Evolutionary conservation across 2,113 vertebrate genomes (phyloP), one percentile per base, ranked within the genome.

Genomic region (Xenotilapia caudafasciata): DNA sequence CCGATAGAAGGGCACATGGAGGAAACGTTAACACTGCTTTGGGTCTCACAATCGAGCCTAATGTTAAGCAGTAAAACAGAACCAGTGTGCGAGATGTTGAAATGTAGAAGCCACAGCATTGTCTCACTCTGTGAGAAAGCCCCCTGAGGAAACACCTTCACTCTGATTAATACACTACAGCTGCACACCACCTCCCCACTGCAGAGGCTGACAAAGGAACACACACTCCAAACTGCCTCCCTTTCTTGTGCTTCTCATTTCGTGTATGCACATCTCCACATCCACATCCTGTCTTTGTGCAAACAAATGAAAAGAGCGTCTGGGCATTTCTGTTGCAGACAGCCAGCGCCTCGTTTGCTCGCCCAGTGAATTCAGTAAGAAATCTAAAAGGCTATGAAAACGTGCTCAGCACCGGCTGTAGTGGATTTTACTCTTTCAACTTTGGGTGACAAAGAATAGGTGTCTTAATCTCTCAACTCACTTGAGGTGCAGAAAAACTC

Each of bases 401-500:
- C 35, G 9, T 84, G 85, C 83, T 90, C 53, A 10, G 80, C 23
- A 11, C 40, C 3, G 19, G 49, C 49, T 21, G 3, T 14, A 9
- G 5, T 65, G 84, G 87, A 89, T 90, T 83, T 77, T 49, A 9
- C 42, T 79, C 75, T 80, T 86, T 91, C 85, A 60, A 70, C 90
- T 92, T 83, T 40, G 85, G 79, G 86, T 19, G 55, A 85, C 79
- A 89, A 91, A 87, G 86, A 93, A 89, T 42, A 55, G 75, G 35
- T 83, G 35, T 91, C 75, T 42, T 89, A 91, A 95, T 92, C 91
- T 86, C 88, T 92, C 94, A 92, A 60, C 80, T 86, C 84, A 89
- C 83, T 92, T 51, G 68, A 92, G 86, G 85, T 80, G 75, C 80
- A 45, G 75, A 38, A 62, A 86, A 86, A 87, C 38, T 47, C 38